These are phyloP conservation scores for Cliona cf. orientalis DNA, from an alignment of 37 sponge, comb jelly and placozoan genomes.

Conservation along the genomic window DNA sequence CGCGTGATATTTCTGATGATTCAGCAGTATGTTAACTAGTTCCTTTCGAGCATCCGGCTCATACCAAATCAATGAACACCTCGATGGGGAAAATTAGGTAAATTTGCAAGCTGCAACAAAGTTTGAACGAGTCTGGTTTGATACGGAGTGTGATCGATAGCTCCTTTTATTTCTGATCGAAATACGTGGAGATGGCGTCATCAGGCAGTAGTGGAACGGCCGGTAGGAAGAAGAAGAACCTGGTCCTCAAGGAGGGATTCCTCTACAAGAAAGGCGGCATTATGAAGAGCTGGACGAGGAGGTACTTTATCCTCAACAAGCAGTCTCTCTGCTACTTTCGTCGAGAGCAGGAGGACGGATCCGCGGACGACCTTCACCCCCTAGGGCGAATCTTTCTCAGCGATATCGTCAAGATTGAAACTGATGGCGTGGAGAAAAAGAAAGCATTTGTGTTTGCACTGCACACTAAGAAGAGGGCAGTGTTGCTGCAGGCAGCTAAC, in stretches of 20 bases:
- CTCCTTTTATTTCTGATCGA: background rate
- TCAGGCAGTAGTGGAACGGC: background rate
- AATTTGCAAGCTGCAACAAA: too few species aligned
- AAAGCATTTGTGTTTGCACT: constrained; percentile 63
- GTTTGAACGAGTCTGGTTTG: too few species aligned
- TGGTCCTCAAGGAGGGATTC: constrained; percentile 75
- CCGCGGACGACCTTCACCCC: constrained; percentile 20
- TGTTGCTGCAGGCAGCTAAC: constrained; percentile 59
- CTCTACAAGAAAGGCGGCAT: constrained; percentile 77
- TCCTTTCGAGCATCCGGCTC: too few species aligned
- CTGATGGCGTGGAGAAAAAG: constrained; percentile 48
- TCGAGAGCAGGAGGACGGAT: constrained; percentile 22
- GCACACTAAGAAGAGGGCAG: constrained; percentile 53
- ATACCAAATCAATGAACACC: too few species aligned
- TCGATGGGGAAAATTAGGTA: too few species aligned
- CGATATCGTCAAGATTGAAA: constrained; percentile 51
- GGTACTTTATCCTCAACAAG: constrained; percentile 73
- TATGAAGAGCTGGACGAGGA: constrained; percentile 69
- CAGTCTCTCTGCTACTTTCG: constrained; percentile 75
- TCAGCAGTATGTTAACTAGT: too few species aligned
- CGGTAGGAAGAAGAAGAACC: background rate
- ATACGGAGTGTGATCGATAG: too few species aligned
- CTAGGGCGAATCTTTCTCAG: constrained; percentile 68
- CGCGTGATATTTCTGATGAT: too few species aligned
- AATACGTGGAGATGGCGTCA: background rate